phyloP scores from a whole-genome alignment of 2,113 vertebrate genomes.

The Microtus pennsylvanicus region DNA sequence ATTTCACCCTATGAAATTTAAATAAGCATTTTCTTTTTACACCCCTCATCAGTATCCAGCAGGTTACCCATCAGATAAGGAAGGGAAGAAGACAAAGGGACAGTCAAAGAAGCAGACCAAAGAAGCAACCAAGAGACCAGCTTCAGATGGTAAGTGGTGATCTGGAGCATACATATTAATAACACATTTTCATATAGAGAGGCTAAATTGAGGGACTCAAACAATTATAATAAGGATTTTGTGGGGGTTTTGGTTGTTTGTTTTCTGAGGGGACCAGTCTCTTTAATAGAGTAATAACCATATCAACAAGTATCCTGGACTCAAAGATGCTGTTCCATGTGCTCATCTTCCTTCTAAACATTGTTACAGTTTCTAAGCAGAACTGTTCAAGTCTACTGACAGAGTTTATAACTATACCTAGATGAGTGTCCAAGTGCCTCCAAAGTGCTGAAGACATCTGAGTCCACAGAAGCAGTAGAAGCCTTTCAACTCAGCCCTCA shows the following conservation, averaged over 20 bases:
- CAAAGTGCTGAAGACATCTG: constrained; percentile 88
- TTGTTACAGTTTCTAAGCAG: constrained; percentile 50
- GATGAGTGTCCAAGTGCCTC: constrained; percentile 85
- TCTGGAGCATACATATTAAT: not conserved
- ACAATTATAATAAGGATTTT: not conserved
- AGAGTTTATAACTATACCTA: constrained; percentile 82
- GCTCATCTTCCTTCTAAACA: constrained; percentile 3
- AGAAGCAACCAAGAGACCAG: constrained; percentile 90
- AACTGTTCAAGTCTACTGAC: constrained; percentile 55
- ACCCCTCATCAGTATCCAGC: constrained; percentile 93
- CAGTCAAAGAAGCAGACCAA: constrained; percentile 90
- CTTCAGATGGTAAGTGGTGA: constrained; percentile 88
- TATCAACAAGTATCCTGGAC: not conserved
- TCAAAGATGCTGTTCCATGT: not conserved
- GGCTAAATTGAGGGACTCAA: constrained; percentile 9
- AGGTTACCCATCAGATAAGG: constrained; percentile 98
- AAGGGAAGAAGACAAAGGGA: constrained; percentile 93
- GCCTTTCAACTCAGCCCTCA: constrained; percentile 94
- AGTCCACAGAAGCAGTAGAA: constrained; percentile 90
- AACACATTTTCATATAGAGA: not conserved
- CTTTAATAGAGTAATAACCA: constrained; percentile 2
- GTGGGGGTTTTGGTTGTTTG: not conserved
- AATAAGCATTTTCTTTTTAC: constrained; percentile 46
- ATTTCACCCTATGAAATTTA: constrained; percentile 9
- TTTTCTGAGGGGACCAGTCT: not conserved